These are phyloP conservation scores for Hybos culiciformis DNA, from an alignment of 2,888 invertebrate genomes.

Conservation along the genomic window DNA sequence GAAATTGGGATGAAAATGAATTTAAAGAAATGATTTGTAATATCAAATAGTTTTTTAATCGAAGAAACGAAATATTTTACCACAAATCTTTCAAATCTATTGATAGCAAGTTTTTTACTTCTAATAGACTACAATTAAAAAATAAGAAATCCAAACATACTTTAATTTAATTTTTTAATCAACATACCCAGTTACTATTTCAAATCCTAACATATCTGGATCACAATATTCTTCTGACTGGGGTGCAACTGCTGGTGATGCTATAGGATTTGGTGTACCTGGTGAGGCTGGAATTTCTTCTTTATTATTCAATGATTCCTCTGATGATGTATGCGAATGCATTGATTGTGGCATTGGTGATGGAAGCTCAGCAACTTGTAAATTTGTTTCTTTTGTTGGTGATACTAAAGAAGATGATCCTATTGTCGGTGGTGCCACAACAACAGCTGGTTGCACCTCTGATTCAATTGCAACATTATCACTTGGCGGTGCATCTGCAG, in stretches of 20 bases:
- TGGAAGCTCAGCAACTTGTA: conserved; percentile 27
- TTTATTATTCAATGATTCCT: conserved; percentile 10
- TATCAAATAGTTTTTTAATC: too few relatives aligned
- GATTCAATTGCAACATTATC: background rate
- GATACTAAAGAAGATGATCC: conserved; percentile 12
- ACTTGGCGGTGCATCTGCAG: background rate
- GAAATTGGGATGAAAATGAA: too few relatives aligned
- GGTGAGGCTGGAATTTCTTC: background rate
- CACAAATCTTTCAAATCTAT: too few relatives aligned
- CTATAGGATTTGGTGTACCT: background rate
- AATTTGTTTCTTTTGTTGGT: conserved; percentile 24
- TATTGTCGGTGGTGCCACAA: conserved; percentile 10
- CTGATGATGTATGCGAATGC: conserved; percentile 9
- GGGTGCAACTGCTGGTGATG: conserved; percentile 19
- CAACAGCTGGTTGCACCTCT: background rate
- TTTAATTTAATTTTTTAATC: too few relatives aligned
- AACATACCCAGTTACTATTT: conserved; percentile 75
- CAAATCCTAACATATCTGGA: conserved; percentile 79
- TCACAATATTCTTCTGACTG: conserved; percentile 57
- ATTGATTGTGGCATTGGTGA: conserved; percentile 4
- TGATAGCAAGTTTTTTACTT: too few relatives aligned
- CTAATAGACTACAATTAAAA: too few relatives aligned
- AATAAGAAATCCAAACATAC: too few relatives aligned
- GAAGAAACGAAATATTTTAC: too few relatives aligned
- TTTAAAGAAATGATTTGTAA: too few relatives aligned